Percentiles rank a stretch among this genome's conserved stretches.
Conservation (phyloP, 2,113 vertebrate species). For the Petrocephalus microphthalmus region DNA sequence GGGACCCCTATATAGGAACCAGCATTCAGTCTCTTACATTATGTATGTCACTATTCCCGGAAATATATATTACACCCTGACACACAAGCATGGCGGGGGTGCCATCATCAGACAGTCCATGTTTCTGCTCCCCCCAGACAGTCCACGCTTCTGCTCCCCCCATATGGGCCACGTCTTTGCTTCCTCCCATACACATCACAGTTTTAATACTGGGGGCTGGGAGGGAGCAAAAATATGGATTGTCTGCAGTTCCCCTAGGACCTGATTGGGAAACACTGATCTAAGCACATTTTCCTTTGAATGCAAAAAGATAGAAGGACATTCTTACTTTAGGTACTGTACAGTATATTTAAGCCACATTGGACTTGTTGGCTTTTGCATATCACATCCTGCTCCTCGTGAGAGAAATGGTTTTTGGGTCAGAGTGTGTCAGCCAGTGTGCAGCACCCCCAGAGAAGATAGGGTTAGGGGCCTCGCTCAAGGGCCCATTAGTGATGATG, state of each 20-base stretch:
- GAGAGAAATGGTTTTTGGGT: not conserved
- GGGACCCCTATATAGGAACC: not conserved
- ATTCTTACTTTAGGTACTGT: not conserved
- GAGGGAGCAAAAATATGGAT: not conserved
- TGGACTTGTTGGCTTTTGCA: not conserved
- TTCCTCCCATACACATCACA: too few species aligned
- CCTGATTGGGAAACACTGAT: not conserved
- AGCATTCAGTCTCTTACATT: not conserved
- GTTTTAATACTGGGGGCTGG: not conserved
- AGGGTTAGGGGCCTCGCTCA: not conserved
- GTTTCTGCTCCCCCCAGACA: not conserved
- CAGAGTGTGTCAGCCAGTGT: not conserved
- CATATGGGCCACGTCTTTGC: too few species aligned
- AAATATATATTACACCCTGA: not conserved
- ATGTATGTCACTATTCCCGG: not conserved
- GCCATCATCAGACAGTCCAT: not conserved
- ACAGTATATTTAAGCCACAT: not conserved
- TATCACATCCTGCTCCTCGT: not conserved
- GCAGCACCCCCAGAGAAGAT: not conserved
- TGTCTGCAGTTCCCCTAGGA: not conserved
- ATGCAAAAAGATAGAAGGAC: not conserved
- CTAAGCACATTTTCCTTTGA: not conserved
- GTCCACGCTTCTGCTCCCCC: not conserved
- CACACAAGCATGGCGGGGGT: not conserved
- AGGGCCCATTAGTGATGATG: not conserved